Evolutionary conservation across 2,888 invertebrate species (phyloP).

Genomic region (Elgonia sp.): DNA sequence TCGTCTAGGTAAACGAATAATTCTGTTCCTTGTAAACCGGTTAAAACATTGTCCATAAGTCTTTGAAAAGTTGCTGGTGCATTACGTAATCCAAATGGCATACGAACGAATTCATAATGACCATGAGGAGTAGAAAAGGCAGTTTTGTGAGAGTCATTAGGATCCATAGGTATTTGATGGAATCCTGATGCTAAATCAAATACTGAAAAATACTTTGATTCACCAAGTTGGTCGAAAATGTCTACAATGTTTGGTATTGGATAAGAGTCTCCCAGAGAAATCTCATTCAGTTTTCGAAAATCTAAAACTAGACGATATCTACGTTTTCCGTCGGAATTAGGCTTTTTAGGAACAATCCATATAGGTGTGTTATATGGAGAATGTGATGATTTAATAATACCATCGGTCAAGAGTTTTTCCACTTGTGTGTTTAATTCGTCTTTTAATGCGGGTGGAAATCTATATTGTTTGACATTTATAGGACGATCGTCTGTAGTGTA

Average conservation of each 20-base stretch:
- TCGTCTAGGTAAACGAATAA: neutral
- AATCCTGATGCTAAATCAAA: neutral
- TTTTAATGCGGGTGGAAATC: too few species aligned
- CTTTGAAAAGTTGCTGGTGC: neutral
- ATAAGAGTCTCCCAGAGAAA: too few species aligned
- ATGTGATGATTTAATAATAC: neutral
- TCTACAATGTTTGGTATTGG: too few species aligned
- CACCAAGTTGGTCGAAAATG: too few species aligned
- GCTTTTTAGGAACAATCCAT: too few species aligned
- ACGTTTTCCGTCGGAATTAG: neutral
- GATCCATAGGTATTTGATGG: neutral
- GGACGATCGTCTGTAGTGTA: too few species aligned
- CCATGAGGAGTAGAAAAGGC: neutral
- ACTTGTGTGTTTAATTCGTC: neutral
- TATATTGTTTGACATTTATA: too few species aligned
- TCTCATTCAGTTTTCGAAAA: neutral
- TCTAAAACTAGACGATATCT: constrained; percentile 3
- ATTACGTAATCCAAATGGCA: neutral
- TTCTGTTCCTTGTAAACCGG: neutral
- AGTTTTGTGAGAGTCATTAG: neutral
- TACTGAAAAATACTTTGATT: neutral
- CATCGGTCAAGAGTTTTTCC: neutral
- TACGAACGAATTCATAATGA: neutral
- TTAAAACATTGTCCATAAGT: neutral
- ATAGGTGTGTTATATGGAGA: too few species aligned